These are phyloP conservation scores for Bujurquina vittata DNA, from an alignment of 2,113 vertebrate genomes.

Conservation along the genomic window DNA sequence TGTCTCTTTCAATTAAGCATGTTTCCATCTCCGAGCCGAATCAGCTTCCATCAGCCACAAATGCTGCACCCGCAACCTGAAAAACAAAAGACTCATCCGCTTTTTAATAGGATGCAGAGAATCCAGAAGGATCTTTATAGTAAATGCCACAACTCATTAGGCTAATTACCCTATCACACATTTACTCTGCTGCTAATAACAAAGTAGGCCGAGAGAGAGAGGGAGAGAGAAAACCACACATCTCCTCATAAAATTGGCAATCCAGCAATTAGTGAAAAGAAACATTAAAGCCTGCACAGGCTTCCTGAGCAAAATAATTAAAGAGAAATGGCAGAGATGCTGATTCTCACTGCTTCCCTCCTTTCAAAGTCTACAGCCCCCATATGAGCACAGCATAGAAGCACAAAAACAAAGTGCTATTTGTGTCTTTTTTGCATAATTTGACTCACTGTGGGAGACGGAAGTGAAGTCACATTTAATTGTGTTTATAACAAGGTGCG, in stretches of 20 bases:
- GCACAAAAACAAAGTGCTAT: conserved; percentile 44
- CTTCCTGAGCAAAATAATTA: conserved; percentile 67
- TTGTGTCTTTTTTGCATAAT: conserved; percentile 62
- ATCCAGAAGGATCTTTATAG: conserved; percentile 75
- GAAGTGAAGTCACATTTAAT: conserved; percentile 61
- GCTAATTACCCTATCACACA: conserved; percentile 81
- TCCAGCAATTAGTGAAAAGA: conserved; percentile 77
- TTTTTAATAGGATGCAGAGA: conserved; percentile 74
- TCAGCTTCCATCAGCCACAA: conserved; percentile 29
- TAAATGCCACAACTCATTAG: conserved; percentile 79
- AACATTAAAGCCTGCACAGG: conserved; percentile 69
- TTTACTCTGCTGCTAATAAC: conserved; percentile 80
- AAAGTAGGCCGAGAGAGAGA: conserved; percentile 66
- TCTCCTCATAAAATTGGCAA: conserved; percentile 72
- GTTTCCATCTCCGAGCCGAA: conserved; percentile 45
- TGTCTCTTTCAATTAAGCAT: conserved; percentile 59
- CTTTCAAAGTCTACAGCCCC: conserved; percentile 57
- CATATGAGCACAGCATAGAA: conserved; percentile 21
- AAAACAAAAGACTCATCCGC: conserved; percentile 60
- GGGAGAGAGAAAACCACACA: conserved; percentile 64
- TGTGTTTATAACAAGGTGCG: conserved; percentile 64
- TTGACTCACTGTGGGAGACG: conserved; percentile 48
- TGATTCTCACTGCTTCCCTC: conserved; percentile 46
- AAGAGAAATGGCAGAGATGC: conserved; percentile 61
- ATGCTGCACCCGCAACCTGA: conserved; percentile 31